Conservation (phyloP, 2,113 vertebrate species). For the Ascaphus truei region DNA sequence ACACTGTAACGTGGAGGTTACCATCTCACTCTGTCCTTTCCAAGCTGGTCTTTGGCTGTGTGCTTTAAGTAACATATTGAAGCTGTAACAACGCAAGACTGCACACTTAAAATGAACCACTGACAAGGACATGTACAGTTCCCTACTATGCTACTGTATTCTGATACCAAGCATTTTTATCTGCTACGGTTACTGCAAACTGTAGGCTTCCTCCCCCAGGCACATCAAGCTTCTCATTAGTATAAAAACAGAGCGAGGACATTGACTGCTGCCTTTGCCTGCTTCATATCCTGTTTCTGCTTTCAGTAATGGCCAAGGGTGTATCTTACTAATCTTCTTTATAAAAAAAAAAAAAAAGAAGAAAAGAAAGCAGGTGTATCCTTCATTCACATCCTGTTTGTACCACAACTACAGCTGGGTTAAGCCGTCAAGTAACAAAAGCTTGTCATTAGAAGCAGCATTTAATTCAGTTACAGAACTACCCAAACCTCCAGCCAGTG, state of each 20-base stretch:
- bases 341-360: background rate
- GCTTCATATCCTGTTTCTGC: constrained; percentile 14
- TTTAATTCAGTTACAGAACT: background rate
- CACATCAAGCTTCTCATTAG: constrained; percentile 22
- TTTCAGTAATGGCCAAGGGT: constrained; percentile 33
- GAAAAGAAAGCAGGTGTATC: constrained; percentile 53
- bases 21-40: too few species aligned
- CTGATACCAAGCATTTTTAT: background rate
- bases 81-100: too few species aligned
- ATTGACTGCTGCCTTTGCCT: constrained; percentile 12
- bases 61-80: too few species aligned
- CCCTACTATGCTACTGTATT: background rate
- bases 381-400: constrained; percentile 59
- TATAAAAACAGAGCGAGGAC: constrained; percentile 2
- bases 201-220: background rate
- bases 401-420: constrained; percentile 35
- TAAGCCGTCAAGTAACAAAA: constrained; percentile 36
- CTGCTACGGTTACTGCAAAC: background rate
- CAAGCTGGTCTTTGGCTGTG: too few species aligned
- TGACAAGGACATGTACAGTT: background rate
- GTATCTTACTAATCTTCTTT: constrained; percentile 26
- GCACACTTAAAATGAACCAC: too few species aligned
- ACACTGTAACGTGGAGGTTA: too few species aligned
- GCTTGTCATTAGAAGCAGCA: constrained; percentile 18
- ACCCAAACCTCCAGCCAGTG: background rate